Percentiles rank a stretch among this genome's conserved stretches.
Conservation (phyloP, 2,888 invertebrate genomes). For the Eucera pruinosa region DNA sequence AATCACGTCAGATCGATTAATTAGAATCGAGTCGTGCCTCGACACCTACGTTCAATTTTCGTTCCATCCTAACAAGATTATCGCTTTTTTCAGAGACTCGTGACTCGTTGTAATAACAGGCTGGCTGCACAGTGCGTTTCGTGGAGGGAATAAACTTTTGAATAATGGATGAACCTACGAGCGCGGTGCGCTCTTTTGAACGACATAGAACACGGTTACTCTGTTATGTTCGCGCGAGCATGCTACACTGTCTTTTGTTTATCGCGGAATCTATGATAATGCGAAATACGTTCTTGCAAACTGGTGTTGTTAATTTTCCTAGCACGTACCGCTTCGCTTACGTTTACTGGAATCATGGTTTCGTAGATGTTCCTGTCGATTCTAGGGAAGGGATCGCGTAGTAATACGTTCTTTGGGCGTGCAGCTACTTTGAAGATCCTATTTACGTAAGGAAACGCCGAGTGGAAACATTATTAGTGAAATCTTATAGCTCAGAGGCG, state of each 20-base stretch:
- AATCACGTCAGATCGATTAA: slow-evolving; percentile 8
- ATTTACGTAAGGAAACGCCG: too few relatives aligned
- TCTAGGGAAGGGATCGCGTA: too few relatives aligned
- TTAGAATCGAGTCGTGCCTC: not conserved
- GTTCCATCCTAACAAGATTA: slow-evolving; percentile 27
- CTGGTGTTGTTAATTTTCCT: not conserved
- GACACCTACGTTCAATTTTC: slow-evolving; percentile 20
- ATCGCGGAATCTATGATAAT: not conserved
- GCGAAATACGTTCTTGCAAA: not conserved
- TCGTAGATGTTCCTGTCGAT: too few relatives aligned
- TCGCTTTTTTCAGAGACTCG: not conserved
- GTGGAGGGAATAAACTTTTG: slow-evolving; percentile 17
- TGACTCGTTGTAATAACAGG: slow-evolving; percentile 27
- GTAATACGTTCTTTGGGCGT: too few relatives aligned
- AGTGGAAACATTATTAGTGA: too few relatives aligned
- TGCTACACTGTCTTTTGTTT: not conserved
- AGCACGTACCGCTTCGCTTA: not conserved
- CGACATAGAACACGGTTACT: not conserved
- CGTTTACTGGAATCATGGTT: too few relatives aligned
- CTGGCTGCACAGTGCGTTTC: slow-evolving; percentile 8
- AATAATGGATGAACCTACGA: slow-evolving; percentile 42
- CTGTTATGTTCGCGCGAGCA: not conserved
- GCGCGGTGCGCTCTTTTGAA: not conserved
- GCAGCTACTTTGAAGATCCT: too few relatives aligned
- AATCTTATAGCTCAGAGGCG: too few relatives aligned